Conservation (phyloP, 1,140 invertebrate species). For the Heliothis virescens region DNA sequence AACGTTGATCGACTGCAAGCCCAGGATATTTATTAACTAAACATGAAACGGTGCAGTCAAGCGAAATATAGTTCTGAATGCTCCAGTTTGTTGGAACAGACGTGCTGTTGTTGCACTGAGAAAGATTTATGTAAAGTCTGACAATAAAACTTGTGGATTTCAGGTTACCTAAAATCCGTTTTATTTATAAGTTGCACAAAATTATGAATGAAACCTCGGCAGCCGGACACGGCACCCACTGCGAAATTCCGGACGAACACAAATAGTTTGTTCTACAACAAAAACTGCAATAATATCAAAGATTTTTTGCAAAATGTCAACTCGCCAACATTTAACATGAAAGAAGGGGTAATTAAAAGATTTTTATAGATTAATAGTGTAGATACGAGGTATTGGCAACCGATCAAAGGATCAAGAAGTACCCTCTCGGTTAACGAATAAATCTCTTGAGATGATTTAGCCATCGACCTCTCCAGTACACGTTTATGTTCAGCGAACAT, state of each 20-base stretch:
- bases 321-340: neutral
- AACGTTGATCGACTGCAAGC: neutral
- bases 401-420: conserved; percentile 45
- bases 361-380: neutral
- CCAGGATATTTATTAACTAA: neutral
- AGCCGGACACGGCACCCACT: conserved; percentile 23
- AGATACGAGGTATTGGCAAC: conserved; percentile 16
- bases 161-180: conserved; percentile 4
- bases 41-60: conserved; percentile 4
- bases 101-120: neutral
- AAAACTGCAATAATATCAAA: conserved; percentile 10
- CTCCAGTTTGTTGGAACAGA: conserved; percentile 7
- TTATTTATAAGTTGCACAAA: conserved; percentile 10
- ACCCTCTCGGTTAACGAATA: conserved; percentile 15
- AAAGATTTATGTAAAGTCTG: conserved; percentile 18
- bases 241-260: conserved; percentile 7
- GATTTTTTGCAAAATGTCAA: neutral
- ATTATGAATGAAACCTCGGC: conserved; percentile 19
- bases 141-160: neutral
- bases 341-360: conserved; percentile 16
- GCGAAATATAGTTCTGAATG: neutral
- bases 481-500: conserved; percentile 10
- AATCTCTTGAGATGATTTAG: conserved; percentile 34
- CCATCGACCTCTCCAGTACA: conserved; percentile 16
- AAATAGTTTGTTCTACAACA: conserved; percentile 13